Percentiles rank a stretch among this genome's conserved stretches.
phyloP scores from a whole-genome alignment of 2,113 vertebrate species.

The Hemichromis elongatus region DNA sequence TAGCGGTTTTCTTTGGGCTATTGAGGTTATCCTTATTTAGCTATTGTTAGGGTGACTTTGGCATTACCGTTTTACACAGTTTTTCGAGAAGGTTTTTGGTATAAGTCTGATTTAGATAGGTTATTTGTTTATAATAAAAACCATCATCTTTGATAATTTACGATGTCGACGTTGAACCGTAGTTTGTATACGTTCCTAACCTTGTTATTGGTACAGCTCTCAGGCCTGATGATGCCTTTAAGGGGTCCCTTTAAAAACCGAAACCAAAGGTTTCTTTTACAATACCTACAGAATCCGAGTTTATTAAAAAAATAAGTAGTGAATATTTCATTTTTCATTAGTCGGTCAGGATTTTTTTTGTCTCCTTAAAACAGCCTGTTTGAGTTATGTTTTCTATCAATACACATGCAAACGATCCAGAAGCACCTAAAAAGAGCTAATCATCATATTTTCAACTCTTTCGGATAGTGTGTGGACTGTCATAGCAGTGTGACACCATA shows the following conservation, averaged over 20 bases:
- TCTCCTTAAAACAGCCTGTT: not conserved
- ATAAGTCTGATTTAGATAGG: not conserved
- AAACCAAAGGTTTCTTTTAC: not conserved
- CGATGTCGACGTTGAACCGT: not conserved
- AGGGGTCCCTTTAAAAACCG: not conserved
- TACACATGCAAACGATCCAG: not conserved
- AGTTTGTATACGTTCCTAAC: not conserved
- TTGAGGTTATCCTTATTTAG: not conserved
- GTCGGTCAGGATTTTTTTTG: not conserved
- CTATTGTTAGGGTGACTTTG: not conserved
- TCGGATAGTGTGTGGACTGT: not conserved
- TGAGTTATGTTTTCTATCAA: not conserved
- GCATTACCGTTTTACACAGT: not conserved
- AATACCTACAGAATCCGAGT: not conserved
- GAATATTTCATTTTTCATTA: not conserved
- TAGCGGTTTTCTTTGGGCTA: not conserved
- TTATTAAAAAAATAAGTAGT: not conserved
- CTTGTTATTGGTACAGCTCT: not conserved
- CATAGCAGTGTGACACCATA: not conserved
- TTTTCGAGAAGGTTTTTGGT: not conserved
- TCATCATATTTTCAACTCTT: not conserved
- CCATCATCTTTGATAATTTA: not conserved
- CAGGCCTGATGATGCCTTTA: constrained; percentile 7
- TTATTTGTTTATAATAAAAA: not conserved
- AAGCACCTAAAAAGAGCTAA: not conserved